Evolutionary conservation across 2,113 vertebrate genomes (phyloP).

Genomic region (Caracal caracal): DNA sequence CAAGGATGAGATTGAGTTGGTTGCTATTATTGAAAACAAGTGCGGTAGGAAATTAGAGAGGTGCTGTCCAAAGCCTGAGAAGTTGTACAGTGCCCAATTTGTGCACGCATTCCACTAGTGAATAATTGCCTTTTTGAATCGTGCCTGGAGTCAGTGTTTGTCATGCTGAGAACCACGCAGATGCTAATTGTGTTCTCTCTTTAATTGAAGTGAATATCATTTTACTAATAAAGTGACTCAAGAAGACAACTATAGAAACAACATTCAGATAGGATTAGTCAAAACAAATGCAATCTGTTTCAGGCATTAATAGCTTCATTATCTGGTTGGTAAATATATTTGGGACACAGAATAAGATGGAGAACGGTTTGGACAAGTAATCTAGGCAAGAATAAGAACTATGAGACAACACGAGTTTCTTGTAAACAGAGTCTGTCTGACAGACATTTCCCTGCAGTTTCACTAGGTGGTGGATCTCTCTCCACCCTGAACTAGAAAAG

Average conservation of each 20-base stretch:
- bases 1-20: neutral
- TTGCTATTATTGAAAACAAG: neutral
- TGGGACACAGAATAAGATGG: neutral
- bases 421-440: neutral
- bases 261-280: slow-evolving; percentile 39
- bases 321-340: slow-evolving; percentile 25
- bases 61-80: neutral
- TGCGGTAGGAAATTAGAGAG: neutral
- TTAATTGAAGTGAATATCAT: slow-evolving; percentile 43
- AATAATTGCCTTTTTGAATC: neutral
- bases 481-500: neutral
- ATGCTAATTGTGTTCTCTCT: slow-evolving; percentile 17
- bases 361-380: neutral
- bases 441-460: neutral
- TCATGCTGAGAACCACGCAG: slow-evolving; percentile 21
- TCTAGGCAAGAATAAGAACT: neutral
- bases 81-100: neutral
- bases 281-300: slow-evolving; percentile 47
- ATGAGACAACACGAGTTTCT: neutral
- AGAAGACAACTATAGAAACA: slow-evolving; percentile 16
- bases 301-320: slow-evolving; percentile 5
- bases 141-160: neutral
- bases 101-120: neutral
- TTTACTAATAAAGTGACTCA: slow-evolving; percentile 43
- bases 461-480: neutral